Base-by-base conservation (phyloP, 1,140 invertebrate genomes). In the Drosophila pseudoobscura region DNA sequence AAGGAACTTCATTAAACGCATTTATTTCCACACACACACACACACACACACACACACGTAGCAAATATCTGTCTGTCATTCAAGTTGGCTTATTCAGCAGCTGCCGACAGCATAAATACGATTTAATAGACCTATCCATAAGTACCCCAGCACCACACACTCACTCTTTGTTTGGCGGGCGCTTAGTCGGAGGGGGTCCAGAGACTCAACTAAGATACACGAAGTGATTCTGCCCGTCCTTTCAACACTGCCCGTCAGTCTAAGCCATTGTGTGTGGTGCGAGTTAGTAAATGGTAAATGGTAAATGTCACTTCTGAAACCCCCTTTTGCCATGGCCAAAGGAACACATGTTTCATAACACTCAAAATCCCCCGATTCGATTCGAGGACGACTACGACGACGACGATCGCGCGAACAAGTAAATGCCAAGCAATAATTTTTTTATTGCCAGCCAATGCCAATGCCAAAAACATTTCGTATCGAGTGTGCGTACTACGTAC, bases 361-460 rank as follows among this genome's bases (percentile, higher is more conserved):
- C 75, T 80, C 75, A 46, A 72, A 82, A 78, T 57, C 60, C 72
- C 44, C 60, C 62, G 69, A 65, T 51, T 49, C 52, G 53, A 26
- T 26, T 26, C 24, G 24, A 26, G 24, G 24, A 26, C 24, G 24
- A 24, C 22, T 3, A 59, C 65, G 62, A 77, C 53, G 72, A 62
- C 66, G 58, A 64, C 66, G 64, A 87, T 87, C 61, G 58, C 64
- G 63, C 64, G 54, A 82, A 78, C 65, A 78, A 62, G 59, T 76
- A 61, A 85, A 80, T 71, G 77, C 47, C 46, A n/a, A 60, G 82
- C 82, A 87, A 85, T 87, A 74, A 75, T 85, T 85, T 87, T 85
- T 85, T 85, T 87, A 85, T 82, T 54, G 78, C 74, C 69, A 72
- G 56, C 54, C 55, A 74, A 79, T 79, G 56, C 54, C 55, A 74